Conservation (phyloP, 1,140 invertebrate genomes). For the Mya arenaria region DNA sequence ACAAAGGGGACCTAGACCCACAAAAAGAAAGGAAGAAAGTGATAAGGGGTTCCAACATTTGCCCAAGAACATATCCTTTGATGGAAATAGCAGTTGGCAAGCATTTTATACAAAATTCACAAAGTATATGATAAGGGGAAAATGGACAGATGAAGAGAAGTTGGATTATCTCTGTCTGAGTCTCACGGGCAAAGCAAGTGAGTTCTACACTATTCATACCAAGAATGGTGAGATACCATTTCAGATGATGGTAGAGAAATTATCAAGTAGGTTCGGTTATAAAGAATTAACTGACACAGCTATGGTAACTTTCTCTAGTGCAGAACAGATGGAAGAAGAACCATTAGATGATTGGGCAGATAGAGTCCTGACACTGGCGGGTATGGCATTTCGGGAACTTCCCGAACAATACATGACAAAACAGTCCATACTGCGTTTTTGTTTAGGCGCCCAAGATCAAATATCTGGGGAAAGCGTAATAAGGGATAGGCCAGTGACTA, state of each 20-base stretch:
- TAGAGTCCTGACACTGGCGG: neutral
- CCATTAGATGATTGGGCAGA: conserved; percentile 29
- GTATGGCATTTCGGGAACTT: conserved; percentile 8
- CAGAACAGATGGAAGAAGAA: neutral
- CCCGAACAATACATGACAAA: conserved; percentile 10
- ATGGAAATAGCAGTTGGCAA: neutral
- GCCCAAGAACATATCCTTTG: neutral
- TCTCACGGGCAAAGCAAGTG: conserved; percentile 10
- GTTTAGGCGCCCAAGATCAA: neutral
- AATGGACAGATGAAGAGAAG: conserved; percentile 2
- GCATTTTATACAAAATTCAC: conserved; percentile 12
- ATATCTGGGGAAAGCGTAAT: conserved; percentile 9
- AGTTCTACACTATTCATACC: conserved; percentile 3
- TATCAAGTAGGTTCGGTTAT: conserved; percentile 12
- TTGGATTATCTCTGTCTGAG: conserved; percentile 11
- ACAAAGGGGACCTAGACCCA: no score
- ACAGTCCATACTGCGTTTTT: conserved; percentile 11
- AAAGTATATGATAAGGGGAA: neutral
- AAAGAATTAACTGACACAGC: conserved; percentile 6
- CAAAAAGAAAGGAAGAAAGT: no score
- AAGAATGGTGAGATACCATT: neutral
- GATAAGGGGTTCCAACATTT: neutral
- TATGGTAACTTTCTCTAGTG: neutral
- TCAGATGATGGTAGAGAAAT: neutral
- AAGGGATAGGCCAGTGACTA: neutral